Evolutionary conservation across 2,797 vertebrate species (phyloP), one percentile per base, ranked within the genome.

Genomic region (Chlorospingus flavigularis): DNA sequence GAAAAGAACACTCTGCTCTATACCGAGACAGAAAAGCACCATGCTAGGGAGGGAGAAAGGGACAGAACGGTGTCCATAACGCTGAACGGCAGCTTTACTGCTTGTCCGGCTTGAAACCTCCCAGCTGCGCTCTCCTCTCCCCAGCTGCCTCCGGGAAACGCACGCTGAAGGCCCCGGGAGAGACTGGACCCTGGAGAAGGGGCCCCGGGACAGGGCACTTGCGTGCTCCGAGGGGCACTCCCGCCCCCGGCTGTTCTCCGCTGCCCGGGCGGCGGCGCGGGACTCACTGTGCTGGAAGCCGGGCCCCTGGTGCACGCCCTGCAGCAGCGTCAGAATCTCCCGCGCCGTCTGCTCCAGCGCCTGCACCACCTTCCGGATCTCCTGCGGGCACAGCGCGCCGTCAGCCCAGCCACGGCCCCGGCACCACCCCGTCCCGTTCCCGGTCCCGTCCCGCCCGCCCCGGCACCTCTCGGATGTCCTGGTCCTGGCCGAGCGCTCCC

Each of bases 281-380:
- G 40, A 98, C 99, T 98, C 97, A 99, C 99, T 99, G 96, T 99
- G 98, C 97, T 99, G 99, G 97, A 99, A 99, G 67, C 99, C 99
- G 62, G 98, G 94, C 16, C 99, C 98, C 37, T 99, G 99, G 96
- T 99, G 99, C 82, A 99, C 99, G 65, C 99, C 99, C 95, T 99
- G 99, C 66, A 99, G 98, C 15, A 99, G 95, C 20, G 99, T 99
- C 4, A 99, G 98, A 73, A 99, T 99, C 97, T 99, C 99, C 90
- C 99, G 98, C 35, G 99, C 99, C 3, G 98, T 99, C 98, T 99
- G 99, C 97, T 99, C 99, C 97, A 99, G 85, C 45, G 91, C 90
- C 97, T 99, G 99, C 73, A 99, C 99, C 92, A 99, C 99, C 96
- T 99, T 99, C 70, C 99, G 98, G 89, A 99, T 99, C 81, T 99